Evolutionary conservation across 2,113 vertebrate species (phyloP).

Genomic region (Odocoileus hemionus): DNA sequence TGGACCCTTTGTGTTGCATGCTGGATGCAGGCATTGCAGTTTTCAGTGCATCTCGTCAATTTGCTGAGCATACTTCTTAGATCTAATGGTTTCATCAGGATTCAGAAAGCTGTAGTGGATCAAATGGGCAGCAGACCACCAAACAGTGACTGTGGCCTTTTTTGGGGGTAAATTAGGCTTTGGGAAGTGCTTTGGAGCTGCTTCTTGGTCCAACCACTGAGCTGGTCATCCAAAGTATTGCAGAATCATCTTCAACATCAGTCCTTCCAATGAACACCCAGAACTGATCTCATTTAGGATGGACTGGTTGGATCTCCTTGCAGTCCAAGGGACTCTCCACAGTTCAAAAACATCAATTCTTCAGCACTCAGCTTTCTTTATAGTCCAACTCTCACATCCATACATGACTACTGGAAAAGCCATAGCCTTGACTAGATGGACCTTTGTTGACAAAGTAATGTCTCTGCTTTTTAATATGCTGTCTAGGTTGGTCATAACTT

Average conservation of each 20-base stretch:
- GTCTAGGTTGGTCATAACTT: neutral
- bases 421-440: neutral
- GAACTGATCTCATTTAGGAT: neutral
- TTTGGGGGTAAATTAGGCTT: neutral
- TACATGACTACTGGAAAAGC: neutral
- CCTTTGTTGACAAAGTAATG: neutral
- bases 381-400: neutral
- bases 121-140: neutral
- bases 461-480: neutral
- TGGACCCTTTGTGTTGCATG: neutral
- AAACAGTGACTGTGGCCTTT: neutral
- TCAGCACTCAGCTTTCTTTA: accelerated
- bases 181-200: neutral
- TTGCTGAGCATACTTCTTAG: neutral
- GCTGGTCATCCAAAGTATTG: neutral
- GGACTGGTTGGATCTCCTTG: neutral
- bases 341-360: neutral
- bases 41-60: neutral
- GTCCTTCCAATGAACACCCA: neutral
- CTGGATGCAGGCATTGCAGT: neutral
- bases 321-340: neutral
- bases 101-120: neutral
- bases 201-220: neutral
- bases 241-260: neutral
- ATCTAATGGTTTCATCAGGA: neutral